phyloP scores from a whole-genome alignment of 2,888 invertebrate species.

The Pherbina coryleti region DNA sequence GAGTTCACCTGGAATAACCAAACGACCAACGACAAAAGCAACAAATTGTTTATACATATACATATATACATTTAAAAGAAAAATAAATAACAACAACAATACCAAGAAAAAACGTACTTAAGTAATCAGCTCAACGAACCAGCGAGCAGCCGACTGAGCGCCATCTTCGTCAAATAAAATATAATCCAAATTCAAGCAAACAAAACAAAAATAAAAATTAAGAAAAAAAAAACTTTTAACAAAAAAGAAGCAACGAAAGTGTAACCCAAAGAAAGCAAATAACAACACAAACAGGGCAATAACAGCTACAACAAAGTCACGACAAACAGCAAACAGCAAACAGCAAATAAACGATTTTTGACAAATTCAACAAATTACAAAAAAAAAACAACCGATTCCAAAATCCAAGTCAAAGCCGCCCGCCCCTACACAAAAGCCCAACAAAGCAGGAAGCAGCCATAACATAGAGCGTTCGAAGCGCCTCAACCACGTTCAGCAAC shows the following conservation, averaged over 20 bases:
- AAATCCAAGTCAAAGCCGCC: not conserved
- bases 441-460: not conserved
- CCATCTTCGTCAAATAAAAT: constrained; percentile 22
- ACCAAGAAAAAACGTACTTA: constrained; percentile 34
- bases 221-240: not conserved
- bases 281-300: constrained; percentile 11
- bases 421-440: not conserved
- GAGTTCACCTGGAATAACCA: constrained; percentile 28
- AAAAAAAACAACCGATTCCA: not conserved
- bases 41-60: constrained; percentile 36
- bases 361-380: constrained; percentile 2
- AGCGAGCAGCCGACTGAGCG: constrained; percentile 8
- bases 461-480: not conserved
- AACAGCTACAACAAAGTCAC: constrained; percentile 11
- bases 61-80: too few relatives aligned
- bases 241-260: constrained; percentile 13
- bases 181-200: constrained; percentile 15
- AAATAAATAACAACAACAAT: not conserved
- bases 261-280: constrained; percentile 21
- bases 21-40: constrained; percentile 13
- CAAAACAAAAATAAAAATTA: constrained; percentile 1
- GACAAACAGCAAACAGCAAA: not conserved
- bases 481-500: not conserved
- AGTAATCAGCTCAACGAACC: constrained; percentile 32
- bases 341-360: constrained; percentile 14